Conservation (phyloP, 2,113 vertebrate genomes). For the Pogona vitticeps region DNA sequence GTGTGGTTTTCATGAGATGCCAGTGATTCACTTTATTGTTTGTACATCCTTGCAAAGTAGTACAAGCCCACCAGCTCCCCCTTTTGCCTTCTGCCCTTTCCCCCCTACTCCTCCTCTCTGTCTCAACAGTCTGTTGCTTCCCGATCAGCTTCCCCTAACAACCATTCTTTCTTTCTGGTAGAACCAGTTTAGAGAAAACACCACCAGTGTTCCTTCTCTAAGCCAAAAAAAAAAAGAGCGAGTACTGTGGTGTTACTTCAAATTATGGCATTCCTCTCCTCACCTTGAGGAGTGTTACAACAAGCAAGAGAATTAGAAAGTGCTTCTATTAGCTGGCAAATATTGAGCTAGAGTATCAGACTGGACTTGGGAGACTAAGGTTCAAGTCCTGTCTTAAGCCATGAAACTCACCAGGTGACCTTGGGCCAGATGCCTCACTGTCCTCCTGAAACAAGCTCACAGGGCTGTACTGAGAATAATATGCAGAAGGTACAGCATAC, state of each 20-base stretch:
- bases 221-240: no score
- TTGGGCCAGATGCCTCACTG: no score
- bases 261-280: background rate
- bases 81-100: background rate
- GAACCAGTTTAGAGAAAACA: background rate
- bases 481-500: no score
- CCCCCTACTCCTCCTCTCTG: background rate
- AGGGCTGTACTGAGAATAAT: no score
- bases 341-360: no score
- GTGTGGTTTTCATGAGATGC: background rate
- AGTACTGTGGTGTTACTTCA: background rate
- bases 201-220: no score
- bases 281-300: background rate
- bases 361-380: no score
- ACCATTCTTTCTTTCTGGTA: background rate
- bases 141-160: background rate
- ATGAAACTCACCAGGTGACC: no score
- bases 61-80: no score
- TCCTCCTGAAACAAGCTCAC: no score
- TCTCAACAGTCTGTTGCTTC: background rate
- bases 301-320: background rate
- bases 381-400: no score
- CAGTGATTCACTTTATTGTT: background rate
- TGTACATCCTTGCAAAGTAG: background rate
- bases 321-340: no score